Conservation (phyloP, 2,797 vertebrate genomes). For the Argyrosomus regius region DNA sequence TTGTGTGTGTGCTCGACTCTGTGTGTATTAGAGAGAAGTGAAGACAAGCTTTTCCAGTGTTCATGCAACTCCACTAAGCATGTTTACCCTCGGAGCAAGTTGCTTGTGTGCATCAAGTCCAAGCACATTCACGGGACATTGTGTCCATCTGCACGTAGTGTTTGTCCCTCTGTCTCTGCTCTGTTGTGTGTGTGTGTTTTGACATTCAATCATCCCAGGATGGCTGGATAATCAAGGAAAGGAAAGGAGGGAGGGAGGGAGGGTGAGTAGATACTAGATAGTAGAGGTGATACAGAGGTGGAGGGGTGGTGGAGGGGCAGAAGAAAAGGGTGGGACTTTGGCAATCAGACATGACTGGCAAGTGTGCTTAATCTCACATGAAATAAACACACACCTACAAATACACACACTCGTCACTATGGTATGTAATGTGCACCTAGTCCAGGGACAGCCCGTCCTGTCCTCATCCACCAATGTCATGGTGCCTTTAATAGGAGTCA, state of each 20-base stretch:
- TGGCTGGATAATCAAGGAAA: slow-evolving; percentile 41
- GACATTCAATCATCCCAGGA: slow-evolving; percentile 56
- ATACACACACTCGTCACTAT: slow-evolving; percentile 31
- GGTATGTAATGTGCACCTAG: slow-evolving; percentile 20
- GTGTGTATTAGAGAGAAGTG: not conserved
- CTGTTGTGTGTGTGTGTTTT: slow-evolving; percentile 39
- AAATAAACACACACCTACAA: slow-evolving; percentile 52
- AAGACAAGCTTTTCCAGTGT: slow-evolving; percentile 4
- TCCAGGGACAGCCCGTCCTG: slow-evolving; percentile 50
- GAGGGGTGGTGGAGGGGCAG: slow-evolving; percentile 10
- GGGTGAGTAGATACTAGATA: slow-evolving; percentile 6
- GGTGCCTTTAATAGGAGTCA: slow-evolving; percentile 13
- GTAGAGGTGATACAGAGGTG: slow-evolving; percentile 51
- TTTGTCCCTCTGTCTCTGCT: slow-evolving; percentile 4
- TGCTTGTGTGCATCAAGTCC: slow-evolving; percentile 62
- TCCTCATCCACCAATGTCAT: slow-evolving; percentile 27
- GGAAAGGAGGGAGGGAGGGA: slow-evolving; percentile 5
- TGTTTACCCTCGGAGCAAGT: slow-evolving; percentile 59
- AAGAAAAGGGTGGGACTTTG: slow-evolving; percentile 36
- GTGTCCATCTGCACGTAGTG: slow-evolving; percentile 30
- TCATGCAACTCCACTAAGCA: slow-evolving; percentile 31
- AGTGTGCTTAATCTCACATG: slow-evolving; percentile 56
- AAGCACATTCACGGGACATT: slow-evolving; percentile 58
- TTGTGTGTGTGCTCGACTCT: slow-evolving; percentile 28
- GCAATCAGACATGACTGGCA: slow-evolving; percentile 47